Base-by-base conservation (phyloP, 2,888 invertebrate species). In the Dexiosoma caninum region DNA sequence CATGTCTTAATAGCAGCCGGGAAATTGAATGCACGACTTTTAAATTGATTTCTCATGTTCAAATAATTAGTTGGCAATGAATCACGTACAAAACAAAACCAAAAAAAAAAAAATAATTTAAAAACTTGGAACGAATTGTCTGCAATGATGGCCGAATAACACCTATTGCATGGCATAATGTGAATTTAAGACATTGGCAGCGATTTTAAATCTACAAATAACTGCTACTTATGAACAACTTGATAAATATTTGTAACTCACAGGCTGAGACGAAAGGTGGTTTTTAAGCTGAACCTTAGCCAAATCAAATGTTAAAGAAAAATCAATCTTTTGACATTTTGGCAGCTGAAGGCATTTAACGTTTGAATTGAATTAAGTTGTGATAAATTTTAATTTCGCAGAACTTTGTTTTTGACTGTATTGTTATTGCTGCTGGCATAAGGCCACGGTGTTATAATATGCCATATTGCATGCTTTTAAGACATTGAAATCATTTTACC, bases 341-440 rank as follows among this genome's bases (percentile, higher is more conserved):
- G 84, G 83, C 80, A 83, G 75, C 71, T 67, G 35, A 59, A 71
- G 67, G 79, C 67, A 64, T 55, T 70, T 37, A 49, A 57, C 57
- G 35, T 44, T 85, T 85, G 84, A 87, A 87, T 86, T 85, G 83
- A 85, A 85, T 85, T 84, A 85, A 85, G 84, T 78, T 83, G 84
- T 82, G 74, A 85, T 85, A 86, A 85, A 85, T 84, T 85, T 80
- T 84, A 85, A 85, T 85, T 86, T n/a, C n/a, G n/a, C n/a, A n/a
- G n/a, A n/a, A n/a, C n/a, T n/a, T n/a, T n/a, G n/a, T n/a, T n/a
- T n/a, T 83, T 51, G 40, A 40, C 21, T 82, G 16, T 44, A n/a
- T n/a, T 9, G 0, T 12, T 64, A 23, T 69, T 49, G 19, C 53
- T 82, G 44, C 83, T 85, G 85, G 85, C 85, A 84, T 78, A 57